Conservation (phyloP, 2,888 invertebrate genomes). For the Nyleta sp. region DNA sequence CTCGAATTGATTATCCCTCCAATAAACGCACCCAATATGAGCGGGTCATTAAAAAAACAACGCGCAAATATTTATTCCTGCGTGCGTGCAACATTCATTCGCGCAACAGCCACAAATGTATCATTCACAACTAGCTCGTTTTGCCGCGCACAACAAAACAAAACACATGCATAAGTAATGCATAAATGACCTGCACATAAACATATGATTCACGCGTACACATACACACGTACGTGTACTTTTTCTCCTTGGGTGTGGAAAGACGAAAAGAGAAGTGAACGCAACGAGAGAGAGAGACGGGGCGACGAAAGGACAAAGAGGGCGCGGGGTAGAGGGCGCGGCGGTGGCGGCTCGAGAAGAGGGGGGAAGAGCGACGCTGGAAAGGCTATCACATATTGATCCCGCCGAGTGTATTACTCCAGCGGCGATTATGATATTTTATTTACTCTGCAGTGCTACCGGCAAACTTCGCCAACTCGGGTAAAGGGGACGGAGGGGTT, state of each 20-base stretch:
- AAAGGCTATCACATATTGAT: slow-evolving; percentile 59
- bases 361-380: slow-evolving; percentile 24
- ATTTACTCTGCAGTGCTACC: slow-evolving; percentile 51
- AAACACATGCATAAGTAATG: slow-evolving; percentile 17
- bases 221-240: not conserved
- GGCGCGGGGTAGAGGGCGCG: not conserved
- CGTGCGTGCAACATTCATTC: not conserved
- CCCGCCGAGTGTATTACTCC: slow-evolving; percentile 54
- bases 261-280: slow-evolving; percentile 22
- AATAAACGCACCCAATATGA: slow-evolving; percentile 7
- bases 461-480: slow-evolving; percentile 10
- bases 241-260: slow-evolving; percentile 21
- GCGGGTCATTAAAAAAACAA: slow-evolving; percentile 17
- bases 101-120: slow-evolving; percentile 2
- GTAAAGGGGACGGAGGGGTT: not conserved
- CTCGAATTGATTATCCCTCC: slow-evolving; percentile 3
- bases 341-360: not conserved
- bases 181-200: not conserved
- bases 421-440: slow-evolving; percentile 51
- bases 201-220: not conserved
- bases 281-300: slow-evolving; percentile 1
- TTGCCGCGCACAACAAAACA: slow-evolving; percentile 6
- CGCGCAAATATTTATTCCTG: slow-evolving; percentile 2
- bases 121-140: slow-evolving; percentile 8
- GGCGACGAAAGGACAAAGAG: slow-evolving; percentile 14